These are phyloP conservation scores for Entomobrya multifasciata DNA, from an alignment of 2,888 invertebrate genomes.

Conservation along the genomic window DNA sequence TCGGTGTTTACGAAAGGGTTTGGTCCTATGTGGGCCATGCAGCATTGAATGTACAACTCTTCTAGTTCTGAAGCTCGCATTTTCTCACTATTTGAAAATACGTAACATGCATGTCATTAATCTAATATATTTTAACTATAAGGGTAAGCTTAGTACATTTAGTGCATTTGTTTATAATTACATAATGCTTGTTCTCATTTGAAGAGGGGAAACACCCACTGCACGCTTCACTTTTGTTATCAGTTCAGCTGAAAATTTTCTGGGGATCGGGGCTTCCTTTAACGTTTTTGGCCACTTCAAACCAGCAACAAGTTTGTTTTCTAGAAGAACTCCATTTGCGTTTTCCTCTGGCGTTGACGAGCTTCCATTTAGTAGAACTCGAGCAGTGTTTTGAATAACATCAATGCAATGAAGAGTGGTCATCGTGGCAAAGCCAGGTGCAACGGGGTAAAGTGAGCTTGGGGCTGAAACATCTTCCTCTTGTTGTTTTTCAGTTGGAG, in stretches of 20 bases:
- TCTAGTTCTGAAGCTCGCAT: conserved; percentile 61
- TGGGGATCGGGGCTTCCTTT: background rate
- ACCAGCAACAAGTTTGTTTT: conserved; percentile 40
- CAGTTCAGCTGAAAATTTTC: conserved; percentile 53
- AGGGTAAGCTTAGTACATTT: no score
- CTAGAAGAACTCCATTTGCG: conserved; percentile 1
- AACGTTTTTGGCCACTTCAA: conserved; percentile 34
- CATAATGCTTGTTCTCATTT: conserved; percentile 59
- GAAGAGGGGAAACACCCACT: conserved; percentile 51
- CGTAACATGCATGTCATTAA: no score
- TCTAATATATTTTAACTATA: no score
- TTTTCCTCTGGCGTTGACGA: conserved; percentile 37
- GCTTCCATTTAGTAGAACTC: conserved; percentile 23
- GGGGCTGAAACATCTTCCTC: background rate
- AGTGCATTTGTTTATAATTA: background rate
- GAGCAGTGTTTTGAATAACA: conserved; percentile 48
- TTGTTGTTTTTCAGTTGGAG: background rate
- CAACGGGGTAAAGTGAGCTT: background rate
- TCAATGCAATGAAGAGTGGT: conserved; percentile 63
- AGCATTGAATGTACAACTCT: conserved; percentile 65
- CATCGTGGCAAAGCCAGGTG: conserved; percentile 36
- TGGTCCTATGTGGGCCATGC: conserved; percentile 43
- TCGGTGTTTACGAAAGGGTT: conserved; percentile 58
- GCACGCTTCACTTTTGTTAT: conserved; percentile 48
- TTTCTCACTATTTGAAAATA: conserved; percentile 67